Percentiles rank a stretch among this genome's conserved stretches.
Conservation (phyloP, 2,888 invertebrate species). For the Margaritifera margaritifera region DNA sequence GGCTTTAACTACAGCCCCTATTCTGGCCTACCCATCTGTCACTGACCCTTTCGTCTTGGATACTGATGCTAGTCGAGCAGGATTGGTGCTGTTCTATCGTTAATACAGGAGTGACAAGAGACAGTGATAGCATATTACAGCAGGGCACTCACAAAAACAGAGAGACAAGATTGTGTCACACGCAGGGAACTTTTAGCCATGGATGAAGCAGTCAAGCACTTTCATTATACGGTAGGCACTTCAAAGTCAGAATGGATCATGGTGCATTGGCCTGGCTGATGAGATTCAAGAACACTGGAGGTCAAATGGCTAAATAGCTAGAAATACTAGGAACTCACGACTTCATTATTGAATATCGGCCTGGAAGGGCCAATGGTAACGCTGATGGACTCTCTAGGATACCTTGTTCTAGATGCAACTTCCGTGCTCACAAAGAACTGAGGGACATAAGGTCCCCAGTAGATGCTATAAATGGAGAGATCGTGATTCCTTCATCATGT, state of each 20-base stretch:
- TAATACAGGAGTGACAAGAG: slow-evolving; percentile 19
- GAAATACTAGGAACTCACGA: no score
- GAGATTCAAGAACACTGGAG: no score
- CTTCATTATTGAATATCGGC: slow-evolving; percentile 19
- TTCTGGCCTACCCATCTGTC: background rate
- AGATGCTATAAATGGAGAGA: no score
- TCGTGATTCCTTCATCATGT: no score
- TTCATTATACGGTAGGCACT: slow-evolving; percentile 27
- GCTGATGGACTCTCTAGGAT: no score
- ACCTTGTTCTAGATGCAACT: no score
- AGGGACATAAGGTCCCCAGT: no score
- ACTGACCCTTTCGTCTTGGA: slow-evolving; percentile 6
- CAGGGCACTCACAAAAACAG: slow-evolving; percentile 13
- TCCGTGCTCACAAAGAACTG: no score
- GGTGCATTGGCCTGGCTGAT: no score
- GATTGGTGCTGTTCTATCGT: slow-evolving; percentile 21
- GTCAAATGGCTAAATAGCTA: no score
- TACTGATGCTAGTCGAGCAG: slow-evolving; percentile 17
- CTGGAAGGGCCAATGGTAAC: no score
- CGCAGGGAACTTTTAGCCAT: slow-evolving; percentile 30
- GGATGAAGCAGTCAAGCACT: slow-evolving; percentile 20
- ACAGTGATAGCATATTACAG: slow-evolving; percentile 26
- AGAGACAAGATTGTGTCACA: slow-evolving; percentile 23
- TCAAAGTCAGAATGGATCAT: slow-evolving; percentile 9
- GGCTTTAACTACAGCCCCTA: background rate